Evolutionary conservation across 1,140 invertebrate species (phyloP).

Genomic region (Cydia amplana): DNA sequence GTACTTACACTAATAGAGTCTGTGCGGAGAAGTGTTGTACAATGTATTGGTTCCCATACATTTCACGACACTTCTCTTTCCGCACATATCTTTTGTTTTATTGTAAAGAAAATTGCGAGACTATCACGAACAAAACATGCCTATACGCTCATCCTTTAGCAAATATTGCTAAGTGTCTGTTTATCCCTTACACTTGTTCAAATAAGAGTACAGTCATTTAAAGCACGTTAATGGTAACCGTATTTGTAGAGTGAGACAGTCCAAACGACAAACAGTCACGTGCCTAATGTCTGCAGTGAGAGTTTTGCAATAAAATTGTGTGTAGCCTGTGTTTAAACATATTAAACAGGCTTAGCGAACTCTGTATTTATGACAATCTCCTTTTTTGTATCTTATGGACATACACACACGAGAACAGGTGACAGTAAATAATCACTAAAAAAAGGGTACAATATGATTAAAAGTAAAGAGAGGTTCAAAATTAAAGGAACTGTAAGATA

Average conservation of each 20-base stretch:
- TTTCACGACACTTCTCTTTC: no score
- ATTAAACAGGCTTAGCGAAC: no score
- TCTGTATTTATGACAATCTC: no score
- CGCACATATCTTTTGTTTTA: not conserved
- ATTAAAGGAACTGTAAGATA: no score
- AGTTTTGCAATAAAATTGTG: not conserved
- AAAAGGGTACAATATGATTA: no score
- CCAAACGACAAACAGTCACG: not conserved
- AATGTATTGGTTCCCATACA: no score
- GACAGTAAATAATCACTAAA: no score
- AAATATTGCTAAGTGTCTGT: constrained; percentile 9
- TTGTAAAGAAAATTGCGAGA: constrained; percentile 9
- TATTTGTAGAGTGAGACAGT: constrained; percentile 1
- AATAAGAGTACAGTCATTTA: not conserved
- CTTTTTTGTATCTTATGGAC: no score
- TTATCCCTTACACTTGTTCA: constrained; percentile 14
- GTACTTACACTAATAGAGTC: no score
- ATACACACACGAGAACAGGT: no score
- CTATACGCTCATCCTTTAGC: not conserved
- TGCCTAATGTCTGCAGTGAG: not conserved
- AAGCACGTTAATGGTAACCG: not conserved
- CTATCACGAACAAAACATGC: constrained; percentile 23
- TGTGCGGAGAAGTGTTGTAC: no score
- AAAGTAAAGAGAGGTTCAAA: no score
- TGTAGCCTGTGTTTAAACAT: not conserved